A percentile compares a stretch with the other conserved stretches of the same genome.
These are phyloP conservation scores for Alca torda DNA, from an alignment of 2,797 vertebrate genomes.

Conservation along the genomic window DNA sequence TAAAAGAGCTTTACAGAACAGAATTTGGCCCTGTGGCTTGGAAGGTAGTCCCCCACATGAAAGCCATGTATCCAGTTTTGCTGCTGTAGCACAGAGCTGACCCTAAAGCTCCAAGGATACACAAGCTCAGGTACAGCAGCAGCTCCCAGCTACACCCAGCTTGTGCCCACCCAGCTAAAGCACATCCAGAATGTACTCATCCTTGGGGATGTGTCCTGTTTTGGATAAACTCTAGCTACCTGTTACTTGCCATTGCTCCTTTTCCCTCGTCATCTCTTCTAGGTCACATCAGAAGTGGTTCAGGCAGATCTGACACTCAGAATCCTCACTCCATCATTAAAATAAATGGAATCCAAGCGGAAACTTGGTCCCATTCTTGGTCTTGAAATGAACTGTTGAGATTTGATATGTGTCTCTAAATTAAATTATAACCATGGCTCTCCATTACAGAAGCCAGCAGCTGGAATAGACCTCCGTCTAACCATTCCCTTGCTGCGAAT, in stretches of 20 bases:
- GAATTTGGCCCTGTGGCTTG: background rate
- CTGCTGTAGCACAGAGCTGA: background rate
- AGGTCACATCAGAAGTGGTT: background rate
- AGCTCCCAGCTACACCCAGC: background rate
- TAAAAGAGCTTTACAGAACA: background rate
- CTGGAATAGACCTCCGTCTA: background rate
- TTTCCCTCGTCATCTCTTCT: background rate
- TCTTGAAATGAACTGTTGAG: background rate
- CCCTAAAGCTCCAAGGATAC: background rate
- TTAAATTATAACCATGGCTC: background rate
- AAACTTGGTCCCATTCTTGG: background rate
- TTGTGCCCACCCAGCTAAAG: no score
- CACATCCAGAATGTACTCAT: background rate
- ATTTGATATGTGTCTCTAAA: background rate
- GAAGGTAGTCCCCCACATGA: background rate
- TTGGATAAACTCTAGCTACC: background rate
- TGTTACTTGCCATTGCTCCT: background rate
- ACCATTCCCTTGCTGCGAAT: background rate
- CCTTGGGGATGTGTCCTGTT: background rate
- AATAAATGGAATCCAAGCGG: background rate
- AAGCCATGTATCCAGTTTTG: background rate
- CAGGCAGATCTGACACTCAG: background rate
- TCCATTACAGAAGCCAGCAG: background rate
- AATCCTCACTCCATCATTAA: background rate
- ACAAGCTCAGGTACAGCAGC: background rate